Base-by-base conservation (phyloP, 1,140 invertebrate species). In the Centruroides sculpturatus region DNA sequence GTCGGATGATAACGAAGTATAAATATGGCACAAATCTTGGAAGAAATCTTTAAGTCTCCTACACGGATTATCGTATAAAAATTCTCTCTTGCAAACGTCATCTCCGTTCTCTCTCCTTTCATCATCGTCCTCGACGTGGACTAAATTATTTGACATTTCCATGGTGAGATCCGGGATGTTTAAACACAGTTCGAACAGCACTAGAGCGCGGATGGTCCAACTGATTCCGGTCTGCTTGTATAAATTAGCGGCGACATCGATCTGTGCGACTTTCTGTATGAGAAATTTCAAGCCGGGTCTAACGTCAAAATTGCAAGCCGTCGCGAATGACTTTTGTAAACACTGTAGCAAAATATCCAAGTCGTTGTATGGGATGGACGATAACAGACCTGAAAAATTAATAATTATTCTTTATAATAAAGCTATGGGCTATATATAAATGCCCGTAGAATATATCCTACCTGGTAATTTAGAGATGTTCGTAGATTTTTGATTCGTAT, bases 181-280 rank as follows among this genome's bases (percentile, higher is more conserved):
- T 23, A 62, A 51, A 70, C 85, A 83, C 55, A 92, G 77, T 70
- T 93, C 87, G 56, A 93, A 84, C 23, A 92, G 72, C 1, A 87
- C 82, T 54, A 92, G 85, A n/a, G 89, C 83, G 70, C 90, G 89
- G 4, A 93, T 84, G 3, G 89, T 84, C 84, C 89, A 92, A 11
- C 88, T 86, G 4, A 88, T 87, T 36, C 87, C 89, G n/a, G 90
- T 87, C 74, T 92, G 89, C 62, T 87, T 87, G 70, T 94, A 96
- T 13, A 94, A 74, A 76, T 95, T 95, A 1, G 91, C 89, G 10
- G 90, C 88, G 66, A 87, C 82, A 49, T 87, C 85, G 59, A 92
- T 79, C 68, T 87, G 86, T 0, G 85, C 87, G 0, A 95, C 90
- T 78, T 94, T 95, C 73, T 95, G 90, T 53, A 93, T 82, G 5